phyloP scores from a whole-genome alignment of 2,797 vertebrate species.

The Nyctalus aviator region DNA sequence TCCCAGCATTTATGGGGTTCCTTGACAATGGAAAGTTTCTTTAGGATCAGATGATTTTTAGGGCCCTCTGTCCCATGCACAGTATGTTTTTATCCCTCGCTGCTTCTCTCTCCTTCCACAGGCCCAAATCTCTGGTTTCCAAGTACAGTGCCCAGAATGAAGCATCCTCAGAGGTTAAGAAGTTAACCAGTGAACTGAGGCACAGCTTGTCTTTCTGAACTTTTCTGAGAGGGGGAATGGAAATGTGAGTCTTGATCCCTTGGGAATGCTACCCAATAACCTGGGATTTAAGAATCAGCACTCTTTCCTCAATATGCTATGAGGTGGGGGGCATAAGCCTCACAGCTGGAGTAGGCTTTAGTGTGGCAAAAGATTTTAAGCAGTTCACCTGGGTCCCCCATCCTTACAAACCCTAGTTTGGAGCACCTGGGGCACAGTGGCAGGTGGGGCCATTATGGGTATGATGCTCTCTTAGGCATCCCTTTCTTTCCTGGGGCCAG shows the following conservation, averaged over 20 bases:
- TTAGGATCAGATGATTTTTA: not conserved
- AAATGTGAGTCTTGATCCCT: not conserved
- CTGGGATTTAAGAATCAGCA: not conserved
- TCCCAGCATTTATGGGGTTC: not conserved
- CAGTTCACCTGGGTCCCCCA: not conserved
- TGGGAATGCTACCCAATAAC: not conserved
- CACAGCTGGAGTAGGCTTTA: not conserved
- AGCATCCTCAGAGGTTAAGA: not conserved
- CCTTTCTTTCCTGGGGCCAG: not conserved
- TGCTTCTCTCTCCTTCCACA: not conserved
- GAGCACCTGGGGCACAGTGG: not conserved
- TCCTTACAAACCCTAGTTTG: not conserved
- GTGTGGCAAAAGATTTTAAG: not conserved
- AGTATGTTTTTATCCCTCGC: not conserved
- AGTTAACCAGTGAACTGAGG: not conserved
- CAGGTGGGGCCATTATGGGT: not conserved
- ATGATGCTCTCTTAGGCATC: not conserved
- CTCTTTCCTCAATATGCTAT: not conserved
- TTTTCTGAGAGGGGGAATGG: not conserved
- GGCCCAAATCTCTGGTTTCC: slow-evolving; percentile 3
- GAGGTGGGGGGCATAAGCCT: not conserved
- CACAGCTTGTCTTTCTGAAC: not conserved
- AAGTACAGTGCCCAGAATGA: not conserved
- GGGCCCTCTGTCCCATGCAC: not conserved
- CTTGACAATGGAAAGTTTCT: not conserved